These are phyloP conservation scores for Lasius fuliginosus DNA, from an alignment of 2,888 invertebrate species.

Conservation along the genomic window DNA sequence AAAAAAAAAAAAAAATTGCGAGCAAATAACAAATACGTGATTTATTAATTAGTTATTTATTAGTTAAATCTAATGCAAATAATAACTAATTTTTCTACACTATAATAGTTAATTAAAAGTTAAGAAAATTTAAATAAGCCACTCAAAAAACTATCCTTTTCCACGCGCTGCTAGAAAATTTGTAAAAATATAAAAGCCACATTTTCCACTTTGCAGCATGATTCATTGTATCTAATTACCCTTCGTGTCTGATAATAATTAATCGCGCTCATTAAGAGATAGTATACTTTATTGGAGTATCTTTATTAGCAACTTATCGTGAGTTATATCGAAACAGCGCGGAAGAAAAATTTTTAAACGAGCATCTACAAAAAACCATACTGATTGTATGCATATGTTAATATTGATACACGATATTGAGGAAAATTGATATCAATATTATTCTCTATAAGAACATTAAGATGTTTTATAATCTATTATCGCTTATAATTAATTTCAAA, in stretches of 20 bases:
- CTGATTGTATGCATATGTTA: background rate
- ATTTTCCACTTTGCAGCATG: background rate
- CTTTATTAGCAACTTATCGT: constrained; percentile 39
- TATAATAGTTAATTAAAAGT: background rate
- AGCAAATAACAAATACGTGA: background rate
- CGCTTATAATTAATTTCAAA: constrained; percentile 14
- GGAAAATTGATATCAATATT: background rate
- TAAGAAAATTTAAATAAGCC: background rate
- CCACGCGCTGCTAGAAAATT: background rate
- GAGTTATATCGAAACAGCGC: constrained; percentile 17
- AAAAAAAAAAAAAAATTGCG: background rate
- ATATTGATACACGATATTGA: background rate
- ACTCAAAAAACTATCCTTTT: background rate
- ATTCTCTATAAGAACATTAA: background rate
- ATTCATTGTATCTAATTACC: constrained; percentile 46
- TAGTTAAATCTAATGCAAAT: background rate
- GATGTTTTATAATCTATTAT: background rate
- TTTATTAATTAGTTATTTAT: background rate
- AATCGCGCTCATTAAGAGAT: constrained; percentile 47
- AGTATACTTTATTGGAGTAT: constrained; percentile 41
- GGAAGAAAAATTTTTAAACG: constrained; percentile 18
- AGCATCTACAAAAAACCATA: background rate
- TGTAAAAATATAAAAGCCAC: background rate
- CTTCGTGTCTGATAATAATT: constrained; percentile 40
- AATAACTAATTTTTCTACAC: background rate